These are phyloP conservation scores for Menidia menidia DNA, from an alignment of 2,797 vertebrate species.

Conservation along the genomic window DNA sequence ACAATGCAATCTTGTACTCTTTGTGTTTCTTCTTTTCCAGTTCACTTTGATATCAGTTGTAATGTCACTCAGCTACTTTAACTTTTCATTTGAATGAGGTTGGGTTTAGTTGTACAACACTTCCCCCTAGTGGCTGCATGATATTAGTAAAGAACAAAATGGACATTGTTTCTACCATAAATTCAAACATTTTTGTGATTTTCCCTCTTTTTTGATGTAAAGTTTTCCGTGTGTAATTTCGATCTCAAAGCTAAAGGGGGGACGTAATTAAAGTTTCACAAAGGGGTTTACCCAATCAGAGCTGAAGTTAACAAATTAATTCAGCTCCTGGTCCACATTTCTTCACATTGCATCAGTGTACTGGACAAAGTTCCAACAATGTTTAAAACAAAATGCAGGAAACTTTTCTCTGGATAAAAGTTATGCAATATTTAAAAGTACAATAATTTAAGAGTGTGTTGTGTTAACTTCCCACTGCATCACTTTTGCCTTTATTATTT, in stretches of 20 bases:
- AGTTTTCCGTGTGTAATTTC: too few species aligned
- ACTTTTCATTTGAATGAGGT: fast-evolving
- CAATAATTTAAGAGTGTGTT: neutral
- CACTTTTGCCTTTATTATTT: constrained; percentile 23
- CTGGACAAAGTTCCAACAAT: neutral
- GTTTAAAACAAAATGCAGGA: neutral
- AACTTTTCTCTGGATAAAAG: neutral
- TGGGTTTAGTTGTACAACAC: constrained; percentile 37
- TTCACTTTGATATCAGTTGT: neutral
- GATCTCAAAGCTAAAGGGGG: too few species aligned
- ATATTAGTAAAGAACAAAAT: neutral
- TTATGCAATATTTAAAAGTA: constrained; percentile 15
- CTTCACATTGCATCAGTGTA: constrained; percentile 38
- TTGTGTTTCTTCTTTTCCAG: neutral
- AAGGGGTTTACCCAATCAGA: neutral
- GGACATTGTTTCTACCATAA: neutral
- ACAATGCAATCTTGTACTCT: neutral
- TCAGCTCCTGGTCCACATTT: constrained; percentile 4
- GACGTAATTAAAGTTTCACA: too few species aligned
- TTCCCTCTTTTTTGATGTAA: too few species aligned
- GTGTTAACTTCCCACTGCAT: constrained; percentile 20
- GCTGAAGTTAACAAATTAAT: neutral
- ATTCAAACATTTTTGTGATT: too few species aligned
- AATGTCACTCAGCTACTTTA: neutral
- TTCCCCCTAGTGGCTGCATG: constrained; percentile 54